Evolutionary conservation across 2,888 invertebrate genomes (phyloP).

Genomic region (Apeira syringaria): DNA sequence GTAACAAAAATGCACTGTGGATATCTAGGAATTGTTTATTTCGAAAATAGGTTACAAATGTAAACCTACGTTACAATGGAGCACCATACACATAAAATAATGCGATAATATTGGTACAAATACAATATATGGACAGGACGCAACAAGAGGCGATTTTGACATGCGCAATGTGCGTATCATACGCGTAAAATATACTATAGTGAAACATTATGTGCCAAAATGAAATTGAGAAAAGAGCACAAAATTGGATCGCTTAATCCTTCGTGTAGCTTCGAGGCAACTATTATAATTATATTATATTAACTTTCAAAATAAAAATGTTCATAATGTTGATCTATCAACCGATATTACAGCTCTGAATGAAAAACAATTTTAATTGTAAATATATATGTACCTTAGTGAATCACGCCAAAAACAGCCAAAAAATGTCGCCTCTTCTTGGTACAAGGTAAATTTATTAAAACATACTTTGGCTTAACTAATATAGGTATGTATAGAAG

Average conservation of each 20-base stretch:
- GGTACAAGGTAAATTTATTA: slow-evolving; percentile 44
- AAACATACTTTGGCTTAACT: slow-evolving; percentile 43
- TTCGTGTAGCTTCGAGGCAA: no score
- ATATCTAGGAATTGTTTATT: slow-evolving; percentile 72
- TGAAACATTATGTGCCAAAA: no score
- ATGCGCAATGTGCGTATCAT: no score
- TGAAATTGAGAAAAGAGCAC: no score
- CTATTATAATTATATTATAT: no score
- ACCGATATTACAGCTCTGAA: no score
- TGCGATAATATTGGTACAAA: slow-evolving; percentile 54
- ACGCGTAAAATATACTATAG: no score
- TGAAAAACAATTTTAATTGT: no score
- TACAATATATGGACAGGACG: slow-evolving; percentile 16
- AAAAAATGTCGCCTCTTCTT: not conserved
- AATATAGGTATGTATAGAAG: slow-evolving; percentile 56
- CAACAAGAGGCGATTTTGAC: slow-evolving; percentile 15
- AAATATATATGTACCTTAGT: no score
- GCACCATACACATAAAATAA: slow-evolving; percentile 77
- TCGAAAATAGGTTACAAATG: slow-evolving; percentile 77
- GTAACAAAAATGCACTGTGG: slow-evolving; percentile 35
- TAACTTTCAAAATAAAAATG: no score
- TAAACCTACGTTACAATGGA: slow-evolving; percentile 74
- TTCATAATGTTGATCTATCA: no score
- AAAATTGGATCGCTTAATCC: no score
- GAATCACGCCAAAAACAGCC: not conserved